Conservation (phyloP, 2,888 invertebrate genomes). For the Julus scandinavius region DNA sequence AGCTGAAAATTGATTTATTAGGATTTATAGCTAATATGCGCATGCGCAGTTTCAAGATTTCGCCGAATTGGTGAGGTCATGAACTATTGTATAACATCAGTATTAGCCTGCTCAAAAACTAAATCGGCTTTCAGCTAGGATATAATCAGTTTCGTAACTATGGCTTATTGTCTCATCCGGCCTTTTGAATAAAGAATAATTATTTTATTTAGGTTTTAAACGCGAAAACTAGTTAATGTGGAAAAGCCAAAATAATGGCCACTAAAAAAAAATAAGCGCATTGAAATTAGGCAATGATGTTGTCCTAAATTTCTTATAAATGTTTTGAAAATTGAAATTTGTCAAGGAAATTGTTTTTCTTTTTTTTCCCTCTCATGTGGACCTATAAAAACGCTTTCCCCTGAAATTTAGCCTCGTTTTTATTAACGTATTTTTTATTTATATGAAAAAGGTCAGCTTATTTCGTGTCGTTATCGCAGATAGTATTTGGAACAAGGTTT, state of each 20-base stretch:
- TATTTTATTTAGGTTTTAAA: too few species aligned
- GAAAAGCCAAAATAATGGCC: background rate
- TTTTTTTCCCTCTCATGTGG: background rate
- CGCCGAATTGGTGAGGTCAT: too few species aligned
- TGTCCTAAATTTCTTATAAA: slow-evolving; percentile 18
- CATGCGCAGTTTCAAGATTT: too few species aligned
- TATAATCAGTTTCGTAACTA: too few species aligned
- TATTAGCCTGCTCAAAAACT: too few species aligned
- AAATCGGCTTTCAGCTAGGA: too few species aligned
- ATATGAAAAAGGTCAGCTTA: background rate
- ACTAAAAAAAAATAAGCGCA: background rate
- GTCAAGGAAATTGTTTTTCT: background rate
- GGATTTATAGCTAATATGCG: too few species aligned
- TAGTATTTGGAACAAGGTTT: slow-evolving; percentile 40
- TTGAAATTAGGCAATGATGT: slow-evolving; percentile 15
- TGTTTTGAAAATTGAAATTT: background rate
- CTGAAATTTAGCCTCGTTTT: slow-evolving; percentile 23
- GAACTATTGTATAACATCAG: too few species aligned
- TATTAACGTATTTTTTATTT: background rate
- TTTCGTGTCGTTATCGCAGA: background rate
- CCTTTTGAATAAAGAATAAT: too few species aligned
- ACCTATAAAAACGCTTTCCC: slow-evolving; percentile 17
- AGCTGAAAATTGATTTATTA: too few species aligned
- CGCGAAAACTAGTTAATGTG: too few species aligned
- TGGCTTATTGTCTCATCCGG: too few species aligned